Conservation (phyloP, 2,888 invertebrate genomes). For the Argyresthia goedartella region DNA sequence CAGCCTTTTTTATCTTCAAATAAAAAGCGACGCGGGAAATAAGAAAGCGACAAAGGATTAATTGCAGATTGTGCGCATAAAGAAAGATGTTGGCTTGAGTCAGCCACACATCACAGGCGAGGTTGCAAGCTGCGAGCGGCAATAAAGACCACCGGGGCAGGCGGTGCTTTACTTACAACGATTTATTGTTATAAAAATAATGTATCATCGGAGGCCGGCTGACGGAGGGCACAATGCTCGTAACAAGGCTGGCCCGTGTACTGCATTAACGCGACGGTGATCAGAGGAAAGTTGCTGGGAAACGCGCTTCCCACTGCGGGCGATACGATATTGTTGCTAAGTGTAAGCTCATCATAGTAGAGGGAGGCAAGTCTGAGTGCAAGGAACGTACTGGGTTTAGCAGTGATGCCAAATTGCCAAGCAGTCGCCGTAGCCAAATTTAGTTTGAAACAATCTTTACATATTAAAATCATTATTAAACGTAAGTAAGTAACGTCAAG, state of each 20-base stretch:
- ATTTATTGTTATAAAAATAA: slow-evolving; percentile 72
- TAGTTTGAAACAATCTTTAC: too few relatives aligned
- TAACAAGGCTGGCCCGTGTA: slow-evolving; percentile 53
- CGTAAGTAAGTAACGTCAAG: too few relatives aligned
- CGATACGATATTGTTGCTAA: background rate
- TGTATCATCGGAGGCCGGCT: slow-evolving; percentile 52
- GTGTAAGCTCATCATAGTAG: background rate
- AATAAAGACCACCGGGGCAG: slow-evolving; percentile 47
- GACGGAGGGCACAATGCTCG: slow-evolving; percentile 49
- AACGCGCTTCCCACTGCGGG: background rate
- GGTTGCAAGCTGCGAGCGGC: slow-evolving; percentile 8
- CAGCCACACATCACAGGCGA: slow-evolving; percentile 19
- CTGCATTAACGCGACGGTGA: slow-evolving; percentile 39
- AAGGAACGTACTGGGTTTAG: too few relatives aligned
- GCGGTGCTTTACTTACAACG: slow-evolving; percentile 64
- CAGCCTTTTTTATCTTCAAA: too few relatives aligned
- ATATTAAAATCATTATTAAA: too few relatives aligned
- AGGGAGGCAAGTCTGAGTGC: too few relatives aligned
- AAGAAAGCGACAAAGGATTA: slow-evolving; percentile 13
- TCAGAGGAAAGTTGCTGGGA: slow-evolving; percentile 22
- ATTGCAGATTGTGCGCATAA: slow-evolving; percentile 20
- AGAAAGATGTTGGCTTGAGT: slow-evolving; percentile 16
- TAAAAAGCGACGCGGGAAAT: background rate
- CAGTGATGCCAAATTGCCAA: too few relatives aligned
- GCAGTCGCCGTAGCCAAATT: too few relatives aligned